Evolutionary conservation across 2,888 invertebrate genomes (phyloP), one percentile per base, ranked within the genome.

Genomic region (Caenorhabditis panamensis): DNA sequence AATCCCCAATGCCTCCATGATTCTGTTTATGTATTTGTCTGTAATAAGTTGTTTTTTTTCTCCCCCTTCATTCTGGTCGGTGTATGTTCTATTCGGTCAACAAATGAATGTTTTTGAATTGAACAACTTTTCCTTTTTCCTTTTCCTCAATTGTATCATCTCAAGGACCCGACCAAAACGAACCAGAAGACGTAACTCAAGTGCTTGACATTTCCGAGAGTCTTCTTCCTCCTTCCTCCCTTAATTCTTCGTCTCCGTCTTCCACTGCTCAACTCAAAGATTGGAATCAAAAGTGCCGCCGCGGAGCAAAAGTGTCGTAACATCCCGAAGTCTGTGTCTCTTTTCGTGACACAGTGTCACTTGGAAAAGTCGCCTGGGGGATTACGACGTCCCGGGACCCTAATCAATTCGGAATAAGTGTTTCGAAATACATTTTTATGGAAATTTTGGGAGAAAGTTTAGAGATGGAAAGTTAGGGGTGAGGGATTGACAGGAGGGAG

Each of bases 201-300:
- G 56, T 64, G 66, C 73, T 73, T 73, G 73, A 73, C 58, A 31
- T 73, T 63, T 72, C 58, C 72, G 62, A 72, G 71, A 54, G 71
- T 44, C 54, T 36, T 54, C 41, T 53, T 56, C 44, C 20, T 24
- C 56, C 37, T 31, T 20, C 53, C 31, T 44, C 26, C 26, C 49
- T 18, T 49, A 62, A 62, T 28, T 69, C 26, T n/a, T n/a, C n/a
- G n/a, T n/a, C n/a, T n/a, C 51, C 51, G 31, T 41, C 13, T 13
- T 9, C 31, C 24, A 44, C 22, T 28, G 9, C 20, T 44, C 44
- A 68, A 44, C 68, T 3, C 36, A 20, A 37, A 31, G 71, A 54
- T 71, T 62, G 47, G 18, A 58, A 73, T 73, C 73, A 66, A 64
- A 73, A 58, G 64, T 41, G 41, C 54, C 47, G 37, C 56, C 37